Percentiles rank a stretch among this genome's conserved stretches.
Evolutionary conservation across 1,140 invertebrate genomes (phyloP).

Genomic region (Acromyrmex echinatior): DNA sequence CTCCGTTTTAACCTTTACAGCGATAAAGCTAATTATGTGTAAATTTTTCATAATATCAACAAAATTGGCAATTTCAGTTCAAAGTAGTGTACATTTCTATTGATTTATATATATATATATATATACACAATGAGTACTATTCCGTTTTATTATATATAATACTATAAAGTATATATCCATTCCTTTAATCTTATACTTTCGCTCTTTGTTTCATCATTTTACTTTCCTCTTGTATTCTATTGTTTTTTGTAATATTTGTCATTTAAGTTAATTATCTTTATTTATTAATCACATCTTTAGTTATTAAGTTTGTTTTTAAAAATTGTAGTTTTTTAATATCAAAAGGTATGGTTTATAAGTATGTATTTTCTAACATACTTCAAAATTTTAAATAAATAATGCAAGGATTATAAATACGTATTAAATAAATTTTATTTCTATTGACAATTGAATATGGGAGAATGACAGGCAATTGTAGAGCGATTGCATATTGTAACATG

Average conservation of each 20-base stretch:
- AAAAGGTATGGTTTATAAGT: not conserved
- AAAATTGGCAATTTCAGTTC: not conserved
- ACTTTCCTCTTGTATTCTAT: not conserved
- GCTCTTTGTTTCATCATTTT: not conserved
- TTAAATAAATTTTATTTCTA: slow-evolving; percentile 28
- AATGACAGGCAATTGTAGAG: not conserved
- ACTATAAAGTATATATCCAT: not conserved
- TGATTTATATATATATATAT: not conserved
- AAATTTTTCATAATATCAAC: not conserved
- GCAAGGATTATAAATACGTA: not conserved
- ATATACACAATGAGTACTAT: not conserved
- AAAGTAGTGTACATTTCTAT: not conserved
- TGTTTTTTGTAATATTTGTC: not conserved
- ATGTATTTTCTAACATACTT: not conserved
- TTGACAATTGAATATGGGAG: not conserved
- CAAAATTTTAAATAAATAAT: slow-evolving; percentile 18
- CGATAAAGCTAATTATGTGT: not conserved
- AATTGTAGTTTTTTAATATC: not conserved
- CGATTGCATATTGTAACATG: not conserved
- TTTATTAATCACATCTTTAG: not conserved
- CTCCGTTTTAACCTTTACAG: not conserved
- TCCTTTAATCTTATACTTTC: not conserved
- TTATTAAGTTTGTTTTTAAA: not conserved
- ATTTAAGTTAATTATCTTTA: not conserved
- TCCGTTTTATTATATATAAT: slow-evolving; percentile 17